Percentiles rank a stretch among this genome's conserved stretches.
Evolutionary conservation across 2,797 vertebrate genomes (phyloP).

Genomic region (Allobates femoralis): DNA sequence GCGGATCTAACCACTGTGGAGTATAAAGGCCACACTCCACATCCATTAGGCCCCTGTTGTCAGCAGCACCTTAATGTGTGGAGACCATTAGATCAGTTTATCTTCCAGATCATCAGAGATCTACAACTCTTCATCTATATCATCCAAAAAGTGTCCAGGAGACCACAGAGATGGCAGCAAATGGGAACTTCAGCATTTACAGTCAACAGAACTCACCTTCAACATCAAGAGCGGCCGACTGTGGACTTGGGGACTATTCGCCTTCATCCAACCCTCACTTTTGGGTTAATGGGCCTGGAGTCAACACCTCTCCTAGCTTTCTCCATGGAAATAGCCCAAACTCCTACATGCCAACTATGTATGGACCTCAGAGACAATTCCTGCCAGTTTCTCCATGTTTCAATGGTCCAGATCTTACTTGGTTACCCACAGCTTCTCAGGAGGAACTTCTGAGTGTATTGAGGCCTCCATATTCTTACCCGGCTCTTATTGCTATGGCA

Average conservation of each 20-base stretch:
- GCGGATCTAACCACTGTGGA: conserved; percentile 39
- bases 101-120: conserved; percentile 74
- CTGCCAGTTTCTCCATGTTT: conserved; percentile 77
- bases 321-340: conserved; percentile 80
- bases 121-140: conserved; percentile 75
- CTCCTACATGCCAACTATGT: conserved; percentile 80
- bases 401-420: conserved; percentile 86
- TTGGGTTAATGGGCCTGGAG: conserved; percentile 86
- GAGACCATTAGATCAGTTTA: conserved; percentile 82
- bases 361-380: conserved; percentile 77
- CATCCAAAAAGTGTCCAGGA: conserved; percentile 81
- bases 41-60: conserved; percentile 57
- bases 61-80: conserved; percentile 41
- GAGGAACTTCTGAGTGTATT: conserved; percentile 95
- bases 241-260: conserved; percentile 86
- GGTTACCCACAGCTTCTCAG: conserved; percentile 92
- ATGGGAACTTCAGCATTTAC: conserved; percentile 89
- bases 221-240: conserved; percentile 79
- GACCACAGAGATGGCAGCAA: conserved; percentile 87
- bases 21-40: conserved; percentile 60
- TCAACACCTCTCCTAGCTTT: conserved; percentile 83
- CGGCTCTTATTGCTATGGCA: conserved; percentile 97
- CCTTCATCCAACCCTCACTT: conserved; percentile 86
- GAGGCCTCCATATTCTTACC: conserved; percentile 96
- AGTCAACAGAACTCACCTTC: conserved; percentile 71